phyloP scores from a whole-genome alignment of 2,888 invertebrate genomes.

The Allygus modestus region DNA sequence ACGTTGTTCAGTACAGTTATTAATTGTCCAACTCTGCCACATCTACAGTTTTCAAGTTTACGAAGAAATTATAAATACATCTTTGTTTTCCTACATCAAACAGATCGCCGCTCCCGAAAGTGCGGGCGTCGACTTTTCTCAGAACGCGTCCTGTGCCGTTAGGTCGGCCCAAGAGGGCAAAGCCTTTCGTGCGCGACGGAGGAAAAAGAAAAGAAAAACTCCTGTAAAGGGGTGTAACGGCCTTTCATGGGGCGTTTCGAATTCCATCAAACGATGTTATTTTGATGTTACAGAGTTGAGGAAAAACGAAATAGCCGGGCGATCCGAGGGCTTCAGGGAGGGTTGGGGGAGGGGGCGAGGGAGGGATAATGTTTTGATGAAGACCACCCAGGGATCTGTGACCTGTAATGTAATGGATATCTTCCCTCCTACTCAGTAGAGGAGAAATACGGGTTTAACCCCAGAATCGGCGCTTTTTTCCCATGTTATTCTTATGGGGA shows the following conservation, averaged over 20 bases:
- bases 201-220: background rate
- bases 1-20: too few relatives aligned
- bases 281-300: background rate
- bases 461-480: too few relatives aligned
- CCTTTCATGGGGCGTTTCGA: background rate
- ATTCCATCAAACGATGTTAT: background rate
- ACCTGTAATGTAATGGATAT: slow-evolving; percentile 28
- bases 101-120: too few relatives aligned
- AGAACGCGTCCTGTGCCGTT: background rate
- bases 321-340: background rate
- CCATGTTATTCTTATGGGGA: too few relatives aligned
- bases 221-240: background rate
- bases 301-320: background rate
- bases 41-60: too few relatives aligned
- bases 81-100: too few relatives aligned
- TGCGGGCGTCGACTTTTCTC: background rate
- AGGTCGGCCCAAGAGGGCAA: background rate
- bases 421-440: too few relatives aligned
- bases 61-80: too few relatives aligned
- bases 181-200: background rate
- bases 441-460: too few relatives aligned
- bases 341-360: background rate
- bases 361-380: background rate
- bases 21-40: too few relatives aligned
- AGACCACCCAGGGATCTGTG: background rate